phyloP scores from a whole-genome alignment of 2,797 vertebrate species.

The Eulemur rubriventer region DNA sequence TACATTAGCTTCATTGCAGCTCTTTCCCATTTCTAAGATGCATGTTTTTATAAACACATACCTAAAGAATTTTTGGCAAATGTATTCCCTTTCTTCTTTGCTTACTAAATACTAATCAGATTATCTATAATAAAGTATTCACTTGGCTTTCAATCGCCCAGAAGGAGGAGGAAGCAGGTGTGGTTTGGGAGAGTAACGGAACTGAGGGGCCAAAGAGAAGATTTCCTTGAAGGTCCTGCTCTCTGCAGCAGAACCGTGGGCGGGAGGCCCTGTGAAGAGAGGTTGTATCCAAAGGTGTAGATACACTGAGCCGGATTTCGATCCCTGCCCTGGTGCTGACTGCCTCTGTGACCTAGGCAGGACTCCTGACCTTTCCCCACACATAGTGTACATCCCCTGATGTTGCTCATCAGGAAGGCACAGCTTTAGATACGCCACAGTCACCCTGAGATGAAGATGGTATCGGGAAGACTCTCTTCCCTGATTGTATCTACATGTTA shows the following conservation, averaged over 20 bases:
- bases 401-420: no score
- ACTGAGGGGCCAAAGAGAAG: background rate
- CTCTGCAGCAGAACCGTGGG: background rate
- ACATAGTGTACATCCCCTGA: no score
- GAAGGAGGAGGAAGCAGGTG: background rate
- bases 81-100: background rate
- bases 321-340: background rate
- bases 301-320: background rate
- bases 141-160: background rate
- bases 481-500: no score
- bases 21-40: slow-evolving; percentile 3
- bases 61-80: background rate
- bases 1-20: background rate
- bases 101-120: background rate
- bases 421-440: no score
- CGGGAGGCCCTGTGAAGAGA: background rate
- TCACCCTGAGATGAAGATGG: no score
- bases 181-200: background rate
- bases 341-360: background rate
- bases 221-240: background rate
- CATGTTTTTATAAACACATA: slow-evolving; percentile 18
- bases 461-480: no score
- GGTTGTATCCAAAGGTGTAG: no score
- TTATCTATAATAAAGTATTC: background rate
- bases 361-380: background rate